Percentiles rank a stretch among this genome's conserved stretches.
These are phyloP conservation scores for Galeruca laticollis DNA, from an alignment of 2,888 invertebrate species.

Conservation along the genomic window DNA sequence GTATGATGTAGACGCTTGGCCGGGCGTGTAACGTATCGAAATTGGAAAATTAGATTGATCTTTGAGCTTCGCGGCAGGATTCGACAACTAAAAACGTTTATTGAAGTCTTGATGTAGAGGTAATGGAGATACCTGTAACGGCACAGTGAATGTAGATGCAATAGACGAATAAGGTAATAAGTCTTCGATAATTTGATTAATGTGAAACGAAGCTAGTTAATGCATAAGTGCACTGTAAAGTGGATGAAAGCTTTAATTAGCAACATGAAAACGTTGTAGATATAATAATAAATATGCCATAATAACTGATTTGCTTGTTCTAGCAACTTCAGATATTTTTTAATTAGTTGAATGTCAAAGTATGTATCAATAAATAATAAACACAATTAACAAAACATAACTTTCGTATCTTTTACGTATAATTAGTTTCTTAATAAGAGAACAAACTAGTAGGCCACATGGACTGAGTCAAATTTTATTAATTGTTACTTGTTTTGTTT, in stretches of 20 bases:
- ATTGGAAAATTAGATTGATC: slow-evolving; percentile 48
- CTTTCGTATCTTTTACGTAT: too few relatives aligned
- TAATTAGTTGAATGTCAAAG: too few relatives aligned
- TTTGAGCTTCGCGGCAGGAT: slow-evolving; percentile 42
- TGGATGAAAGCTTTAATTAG: background rate
- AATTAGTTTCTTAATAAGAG: too few relatives aligned
- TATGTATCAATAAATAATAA: too few relatives aligned
- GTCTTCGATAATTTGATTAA: slow-evolving; percentile 2
- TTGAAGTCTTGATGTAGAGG: slow-evolving; percentile 17
- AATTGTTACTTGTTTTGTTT: too few relatives aligned
- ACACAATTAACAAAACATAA: too few relatives aligned
- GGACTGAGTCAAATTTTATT: too few relatives aligned
- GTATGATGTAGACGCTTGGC: slow-evolving; percentile 28
- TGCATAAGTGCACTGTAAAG: background rate
- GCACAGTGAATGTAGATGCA: background rate
- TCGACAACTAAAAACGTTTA: slow-evolving; percentile 34
- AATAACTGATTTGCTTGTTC: too few relatives aligned
- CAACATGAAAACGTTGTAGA: too few relatives aligned
- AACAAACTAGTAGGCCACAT: too few relatives aligned
- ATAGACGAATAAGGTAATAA: slow-evolving; percentile 11
- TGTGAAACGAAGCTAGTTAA: background rate
- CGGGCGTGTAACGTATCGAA: slow-evolving; percentile 43
- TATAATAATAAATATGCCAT: too few relatives aligned
- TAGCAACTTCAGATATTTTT: too few relatives aligned
- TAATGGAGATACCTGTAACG: slow-evolving; percentile 22